Conservation (phyloP, 2,888 invertebrate genomes). For the Troides aeacus region DNA sequence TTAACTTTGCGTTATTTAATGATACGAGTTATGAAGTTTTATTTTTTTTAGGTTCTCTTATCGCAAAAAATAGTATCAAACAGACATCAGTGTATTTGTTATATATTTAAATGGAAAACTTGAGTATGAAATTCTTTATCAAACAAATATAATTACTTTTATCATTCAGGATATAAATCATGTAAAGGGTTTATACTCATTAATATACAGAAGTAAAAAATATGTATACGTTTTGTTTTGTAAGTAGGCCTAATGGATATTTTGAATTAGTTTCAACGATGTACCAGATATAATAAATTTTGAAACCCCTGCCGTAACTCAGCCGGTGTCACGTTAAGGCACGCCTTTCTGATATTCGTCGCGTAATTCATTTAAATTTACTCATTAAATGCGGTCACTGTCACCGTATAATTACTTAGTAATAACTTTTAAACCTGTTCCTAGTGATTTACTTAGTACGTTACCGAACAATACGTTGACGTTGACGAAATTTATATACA, state of each 20-base stretch:
- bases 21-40: too few relatives aligned
- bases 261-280: conserved; percentile 4
- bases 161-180: too few relatives aligned
- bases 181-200: too few relatives aligned
- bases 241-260: not conserved
- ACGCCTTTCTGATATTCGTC: conserved; percentile 24
- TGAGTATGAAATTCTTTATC: too few relatives aligned
- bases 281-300: conserved; percentile 13
- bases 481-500: not conserved
- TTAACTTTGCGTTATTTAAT: too few relatives aligned
- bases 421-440: conserved; percentile 20
- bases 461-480: not conserved
- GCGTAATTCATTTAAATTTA: conserved; percentile 23
- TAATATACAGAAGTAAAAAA: not conserved
- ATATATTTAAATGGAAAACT: too few relatives aligned
- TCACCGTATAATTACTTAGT: conserved; percentile 18
- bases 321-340: conserved; percentile 16
- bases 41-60: too few relatives aligned
- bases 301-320: conserved; percentile 14
- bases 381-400: conserved; percentile 17
- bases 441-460: not conserved
- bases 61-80: too few relatives aligned
- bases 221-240: not conserved
- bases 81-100: too few relatives aligned
- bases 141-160: too few relatives aligned